phyloP scores from a whole-genome alignment of 2,797 vertebrate species.

The Tachyglossus aculeatus region DNA sequence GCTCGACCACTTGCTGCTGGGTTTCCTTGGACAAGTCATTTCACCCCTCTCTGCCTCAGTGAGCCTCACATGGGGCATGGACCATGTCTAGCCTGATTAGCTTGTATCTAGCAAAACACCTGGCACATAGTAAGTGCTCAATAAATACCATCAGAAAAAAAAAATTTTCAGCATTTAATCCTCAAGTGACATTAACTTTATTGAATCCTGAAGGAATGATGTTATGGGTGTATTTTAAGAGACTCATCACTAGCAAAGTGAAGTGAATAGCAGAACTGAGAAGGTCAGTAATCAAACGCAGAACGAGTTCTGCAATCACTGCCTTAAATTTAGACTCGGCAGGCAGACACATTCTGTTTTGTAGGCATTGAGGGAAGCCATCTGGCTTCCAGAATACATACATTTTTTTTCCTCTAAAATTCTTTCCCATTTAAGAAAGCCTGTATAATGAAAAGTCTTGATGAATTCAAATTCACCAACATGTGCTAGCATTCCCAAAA shows the following conservation, averaged over 20 bases:
- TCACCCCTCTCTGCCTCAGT: too few relatives aligned
- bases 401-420: neutral
- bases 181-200: neutral
- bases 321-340: neutral
- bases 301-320: neutral
- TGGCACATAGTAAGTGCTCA: too few relatives aligned
- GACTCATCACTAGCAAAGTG: neutral
- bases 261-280: neutral
- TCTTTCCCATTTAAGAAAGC: neutral
- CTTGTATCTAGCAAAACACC: too few relatives aligned
- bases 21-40: too few relatives aligned
- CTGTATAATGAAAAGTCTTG: neutral
- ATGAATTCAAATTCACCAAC: neutral
- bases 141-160: too few relatives aligned
- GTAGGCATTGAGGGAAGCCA: neutral
- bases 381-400: neutral
- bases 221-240: neutral
- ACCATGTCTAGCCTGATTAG: too few relatives aligned
- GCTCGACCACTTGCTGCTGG: too few relatives aligned
- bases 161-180: neutral
- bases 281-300: neutral
- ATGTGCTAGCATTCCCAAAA: neutral
- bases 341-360: neutral
- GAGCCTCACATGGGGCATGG: too few relatives aligned
- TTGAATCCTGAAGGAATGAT: neutral